Conservation (phyloP, 1,140 invertebrate species). For the Arctopsyche grandis region DNA sequence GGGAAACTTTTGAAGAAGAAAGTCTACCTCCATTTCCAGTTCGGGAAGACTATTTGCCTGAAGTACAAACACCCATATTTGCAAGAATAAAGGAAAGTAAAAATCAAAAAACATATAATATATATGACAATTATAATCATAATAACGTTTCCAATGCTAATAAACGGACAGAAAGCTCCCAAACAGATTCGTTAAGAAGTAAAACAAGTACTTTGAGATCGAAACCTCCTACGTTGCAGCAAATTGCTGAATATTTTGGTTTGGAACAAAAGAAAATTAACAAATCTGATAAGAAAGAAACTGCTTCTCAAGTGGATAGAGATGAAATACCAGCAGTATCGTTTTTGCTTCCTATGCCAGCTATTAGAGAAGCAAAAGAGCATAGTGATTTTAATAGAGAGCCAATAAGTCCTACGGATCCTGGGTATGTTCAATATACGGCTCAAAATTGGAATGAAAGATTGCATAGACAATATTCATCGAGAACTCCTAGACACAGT, state of each 20-base stretch:
- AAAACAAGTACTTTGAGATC: conserved; percentile 49
- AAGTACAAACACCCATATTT: conserved; percentile 63
- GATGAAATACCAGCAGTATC: conserved; percentile 49
- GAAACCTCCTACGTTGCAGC: conserved; percentile 61
- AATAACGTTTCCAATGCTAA: conserved; percentile 32
- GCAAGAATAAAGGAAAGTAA: conserved; percentile 60
- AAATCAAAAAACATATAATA: conserved; percentile 44
- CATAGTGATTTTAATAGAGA: conserved; percentile 53
- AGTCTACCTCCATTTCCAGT: conserved; percentile 54
- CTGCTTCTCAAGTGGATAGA: conserved; percentile 43
- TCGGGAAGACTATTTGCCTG: conserved; percentile 63
- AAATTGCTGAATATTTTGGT: conserved; percentile 62
- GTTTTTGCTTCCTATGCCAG: conserved; percentile 48
- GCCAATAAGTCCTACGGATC: conserved; percentile 72
- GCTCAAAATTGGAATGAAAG: conserved; percentile 73
- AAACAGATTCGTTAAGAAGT: conserved; percentile 46
- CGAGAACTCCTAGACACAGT: conserved; percentile 70
- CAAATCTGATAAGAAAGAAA: conserved; percentile 56
- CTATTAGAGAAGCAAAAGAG: conserved; percentile 43
- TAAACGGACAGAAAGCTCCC: conserved; percentile 43
- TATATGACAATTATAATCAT: conserved; percentile 49
- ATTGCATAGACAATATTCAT: conserved; percentile 58
- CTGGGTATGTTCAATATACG: conserved; percentile 75
- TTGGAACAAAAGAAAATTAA: conserved; percentile 49
- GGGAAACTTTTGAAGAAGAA: conserved; percentile 53